Conservation (phyloP, 2,797 vertebrate species). For the Rhinogobio ventralis region DNA sequence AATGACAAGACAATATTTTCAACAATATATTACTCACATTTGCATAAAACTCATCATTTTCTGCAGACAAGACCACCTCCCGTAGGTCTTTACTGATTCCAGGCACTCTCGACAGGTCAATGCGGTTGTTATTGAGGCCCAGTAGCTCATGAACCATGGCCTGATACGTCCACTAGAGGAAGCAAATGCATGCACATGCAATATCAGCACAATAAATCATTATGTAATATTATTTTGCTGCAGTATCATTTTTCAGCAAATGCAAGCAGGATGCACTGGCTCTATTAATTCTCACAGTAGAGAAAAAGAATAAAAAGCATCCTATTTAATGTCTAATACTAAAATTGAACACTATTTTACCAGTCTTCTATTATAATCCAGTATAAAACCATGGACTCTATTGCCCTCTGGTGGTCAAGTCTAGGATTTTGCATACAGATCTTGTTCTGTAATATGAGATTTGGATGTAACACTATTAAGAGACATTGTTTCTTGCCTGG, state of each 20-base stretch:
- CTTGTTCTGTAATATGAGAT: neutral
- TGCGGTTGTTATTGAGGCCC: constrained; percentile 95
- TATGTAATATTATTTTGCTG: neutral
- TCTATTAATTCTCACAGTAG: neutral
- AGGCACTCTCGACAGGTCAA: constrained; percentile 93
- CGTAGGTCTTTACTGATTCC: constrained; percentile 92
- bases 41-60: constrained; percentile 97
- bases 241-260: neutral
- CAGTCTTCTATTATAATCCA: neutral
- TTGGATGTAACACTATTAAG: neutral
- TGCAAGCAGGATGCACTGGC: neutral
- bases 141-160: constrained; percentile 97
- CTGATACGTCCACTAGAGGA: constrained; percentile 93
- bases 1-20: neutral
- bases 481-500: constrained; percentile 64
- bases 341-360: neutral
- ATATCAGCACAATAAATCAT: neutral
- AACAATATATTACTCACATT: constrained; percentile 80
- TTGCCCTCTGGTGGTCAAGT: constrained; percentile 53
- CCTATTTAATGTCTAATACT: neutral
- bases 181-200: constrained; percentile 3
- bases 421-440: neutral
- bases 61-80: constrained; percentile 94
- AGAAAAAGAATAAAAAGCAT: neutral
- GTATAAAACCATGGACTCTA: constrained; percentile 24